Conservation (phyloP, 2,888 invertebrate species). For the Spisula solida region DNA sequence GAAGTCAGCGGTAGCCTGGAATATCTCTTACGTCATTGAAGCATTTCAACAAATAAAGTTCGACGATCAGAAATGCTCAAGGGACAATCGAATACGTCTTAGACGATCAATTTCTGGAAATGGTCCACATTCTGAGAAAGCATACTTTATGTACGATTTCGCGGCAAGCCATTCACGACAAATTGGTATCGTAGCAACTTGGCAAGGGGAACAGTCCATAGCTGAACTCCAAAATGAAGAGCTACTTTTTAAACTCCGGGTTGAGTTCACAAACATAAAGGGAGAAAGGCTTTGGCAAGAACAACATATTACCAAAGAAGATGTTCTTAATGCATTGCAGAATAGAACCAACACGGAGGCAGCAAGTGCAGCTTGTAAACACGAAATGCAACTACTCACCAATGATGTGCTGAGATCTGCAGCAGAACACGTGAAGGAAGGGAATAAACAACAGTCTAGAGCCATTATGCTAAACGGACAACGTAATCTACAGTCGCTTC, state of each 20-base stretch:
- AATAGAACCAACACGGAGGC: conserved; percentile 46
- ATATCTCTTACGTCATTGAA: conserved; percentile 76
- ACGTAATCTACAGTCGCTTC: conserved; percentile 65
- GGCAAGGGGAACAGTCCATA: conserved; percentile 58
- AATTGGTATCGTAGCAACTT: conserved; percentile 70
- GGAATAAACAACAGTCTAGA: conserved; percentile 61
- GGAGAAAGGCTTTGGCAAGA: conserved; percentile 68
- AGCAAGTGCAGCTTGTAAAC: conserved; percentile 65
- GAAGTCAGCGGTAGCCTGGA: conserved; percentile 81
- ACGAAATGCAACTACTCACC: conserved; percentile 70
- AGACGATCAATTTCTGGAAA: conserved; percentile 48
- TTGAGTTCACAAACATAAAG: conserved; percentile 71
- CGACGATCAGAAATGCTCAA: conserved; percentile 72
- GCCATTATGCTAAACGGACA: conserved; percentile 70
- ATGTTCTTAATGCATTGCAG: conserved; percentile 46
- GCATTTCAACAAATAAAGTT: conserved; percentile 70
- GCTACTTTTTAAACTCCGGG: conserved; percentile 59
- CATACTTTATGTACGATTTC: conserved; percentile 79
- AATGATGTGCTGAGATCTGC: conserved; percentile 67
- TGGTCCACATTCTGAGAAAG: conserved; percentile 59
- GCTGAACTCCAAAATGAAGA: conserved; percentile 52
- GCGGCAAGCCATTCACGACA: conserved; percentile 74
- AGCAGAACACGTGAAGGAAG: conserved; percentile 66
- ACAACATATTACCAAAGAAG: conserved; percentile 60
- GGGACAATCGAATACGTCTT: conserved; percentile 73